A percentile compares a stretch with the other conserved stretches of the same genome.
Conservation (phyloP, 2,797 vertebrate species). For the Sorex maritimensis region DNA sequence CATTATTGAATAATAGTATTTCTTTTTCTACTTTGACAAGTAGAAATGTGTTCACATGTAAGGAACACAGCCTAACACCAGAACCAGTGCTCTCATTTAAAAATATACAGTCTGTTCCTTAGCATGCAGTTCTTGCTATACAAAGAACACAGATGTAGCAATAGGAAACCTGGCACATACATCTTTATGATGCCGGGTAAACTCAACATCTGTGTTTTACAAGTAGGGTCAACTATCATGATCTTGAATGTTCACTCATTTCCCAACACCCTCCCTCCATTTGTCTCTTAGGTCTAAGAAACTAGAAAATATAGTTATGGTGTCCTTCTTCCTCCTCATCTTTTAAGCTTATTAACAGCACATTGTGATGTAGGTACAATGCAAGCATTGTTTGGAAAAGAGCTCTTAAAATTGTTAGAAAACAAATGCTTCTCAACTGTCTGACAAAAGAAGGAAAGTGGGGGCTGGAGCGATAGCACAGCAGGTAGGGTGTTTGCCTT, state of each 20-base stretch:
- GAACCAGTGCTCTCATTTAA: not conserved
- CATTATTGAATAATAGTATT: not conserved
- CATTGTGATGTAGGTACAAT: not conserved
- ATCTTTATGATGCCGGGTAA: too few species aligned
- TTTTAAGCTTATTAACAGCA: conserved; percentile 18
- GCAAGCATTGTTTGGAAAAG: conserved; percentile 7
- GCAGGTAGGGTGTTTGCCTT: too few species aligned
- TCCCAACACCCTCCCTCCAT: too few species aligned
- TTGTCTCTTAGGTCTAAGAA: conserved; percentile 23
- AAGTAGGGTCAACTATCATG: not conserved
- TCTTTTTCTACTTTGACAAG: not conserved
- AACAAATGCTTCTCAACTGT: not conserved
- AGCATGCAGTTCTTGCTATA: not conserved
- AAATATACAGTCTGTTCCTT: rapidly evolving
- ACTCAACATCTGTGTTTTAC: not conserved
- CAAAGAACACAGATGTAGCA: not conserved
- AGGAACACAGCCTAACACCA: not conserved
- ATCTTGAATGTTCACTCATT: conserved; percentile 9
- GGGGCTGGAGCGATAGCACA: not conserved
- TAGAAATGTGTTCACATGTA: not conserved
- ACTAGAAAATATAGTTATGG: not conserved
- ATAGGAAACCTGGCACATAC: not conserved
- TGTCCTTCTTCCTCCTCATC: not conserved
- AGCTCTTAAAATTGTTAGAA: conserved; percentile 23
- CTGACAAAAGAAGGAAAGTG: conserved; percentile 7